Evolutionary conservation across 2,888 invertebrate species (phyloP).

Genomic region (Lingula anatina): DNA sequence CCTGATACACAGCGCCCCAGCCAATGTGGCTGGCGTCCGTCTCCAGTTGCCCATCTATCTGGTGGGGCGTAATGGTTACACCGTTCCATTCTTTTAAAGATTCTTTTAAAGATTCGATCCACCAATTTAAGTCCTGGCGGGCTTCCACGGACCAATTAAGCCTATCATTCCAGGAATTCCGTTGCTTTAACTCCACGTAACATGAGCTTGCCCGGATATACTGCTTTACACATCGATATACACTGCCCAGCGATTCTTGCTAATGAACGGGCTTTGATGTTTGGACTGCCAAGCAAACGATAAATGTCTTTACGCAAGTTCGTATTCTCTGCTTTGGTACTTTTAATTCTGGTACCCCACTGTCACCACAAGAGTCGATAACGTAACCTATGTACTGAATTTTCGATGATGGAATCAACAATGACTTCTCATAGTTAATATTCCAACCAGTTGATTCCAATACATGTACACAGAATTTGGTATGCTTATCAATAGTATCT

Average conservation of each 20-base stretch:
- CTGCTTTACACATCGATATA: neutral
- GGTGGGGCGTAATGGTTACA: neutral
- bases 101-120: too few species aligned
- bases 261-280: neutral
- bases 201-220: neutral
- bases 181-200: neutral
- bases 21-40: neutral
- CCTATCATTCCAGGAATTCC: neutral
- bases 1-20: neutral
- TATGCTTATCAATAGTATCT: slow-evolving; percentile 1
- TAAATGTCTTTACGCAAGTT: neutral
- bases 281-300: neutral
- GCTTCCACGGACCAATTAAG: neutral
- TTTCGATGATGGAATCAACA: too few species aligned
- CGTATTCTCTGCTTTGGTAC: too few species aligned
- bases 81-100: neutral
- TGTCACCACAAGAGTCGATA: too few species aligned
- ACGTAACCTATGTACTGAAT: too few species aligned
- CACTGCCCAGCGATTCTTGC: neutral
- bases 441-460: too few species aligned
- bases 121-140: neutral
- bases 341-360: too few species aligned
- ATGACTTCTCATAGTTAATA: too few species aligned
- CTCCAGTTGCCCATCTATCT: neutral
- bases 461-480: too few species aligned